phyloP scores from a whole-genome alignment of 2,797 vertebrate genomes.

The Phoebastria nigripes region DNA sequence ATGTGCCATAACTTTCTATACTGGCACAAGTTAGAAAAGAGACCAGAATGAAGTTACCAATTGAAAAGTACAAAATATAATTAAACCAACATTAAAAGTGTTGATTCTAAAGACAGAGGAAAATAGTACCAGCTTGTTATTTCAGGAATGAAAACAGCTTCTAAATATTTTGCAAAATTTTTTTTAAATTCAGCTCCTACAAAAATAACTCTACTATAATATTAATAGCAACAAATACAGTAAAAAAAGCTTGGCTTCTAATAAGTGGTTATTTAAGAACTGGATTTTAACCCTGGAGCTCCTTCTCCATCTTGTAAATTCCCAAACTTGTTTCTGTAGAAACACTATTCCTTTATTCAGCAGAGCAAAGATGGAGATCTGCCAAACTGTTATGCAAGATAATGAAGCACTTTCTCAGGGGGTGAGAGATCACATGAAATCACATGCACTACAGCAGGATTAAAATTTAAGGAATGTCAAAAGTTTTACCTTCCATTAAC shows the following conservation, averaged over 20 bases:
- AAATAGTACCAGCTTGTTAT: not conserved
- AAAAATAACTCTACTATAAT: not conserved
- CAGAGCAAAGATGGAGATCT: slow-evolving; percentile 51
- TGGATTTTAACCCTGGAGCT: not conserved
- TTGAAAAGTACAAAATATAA: not conserved
- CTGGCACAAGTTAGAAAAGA: not conserved
- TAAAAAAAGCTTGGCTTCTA: not conserved
- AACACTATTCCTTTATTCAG: slow-evolving; percentile 39
- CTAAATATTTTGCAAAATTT: not conserved
- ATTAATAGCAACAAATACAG: not conserved
- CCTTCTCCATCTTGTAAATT: slow-evolving; percentile 22
- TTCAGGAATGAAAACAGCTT: not conserved
- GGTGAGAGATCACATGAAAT: slow-evolving; percentile 60
- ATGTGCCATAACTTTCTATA: not conserved
- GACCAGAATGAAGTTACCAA: not conserved
- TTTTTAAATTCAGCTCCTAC: not conserved
- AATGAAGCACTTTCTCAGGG: slow-evolving; percentile 61
- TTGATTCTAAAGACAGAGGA: not conserved
- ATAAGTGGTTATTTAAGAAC: not conserved
- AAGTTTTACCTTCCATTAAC: slow-evolving; percentile 48
- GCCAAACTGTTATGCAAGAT: slow-evolving; percentile 62
- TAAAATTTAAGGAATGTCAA: slow-evolving; percentile 54
- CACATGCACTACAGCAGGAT: slow-evolving; percentile 48
- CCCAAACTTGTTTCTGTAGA: slow-evolving; percentile 6
- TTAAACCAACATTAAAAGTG: not conserved